Percentiles rank a stretch among this genome's conserved stretches.
Evolutionary conservation across 92 coral and sea anemone species (phyloP).

Genomic region (Hydrozoanthus gracilis): DNA sequence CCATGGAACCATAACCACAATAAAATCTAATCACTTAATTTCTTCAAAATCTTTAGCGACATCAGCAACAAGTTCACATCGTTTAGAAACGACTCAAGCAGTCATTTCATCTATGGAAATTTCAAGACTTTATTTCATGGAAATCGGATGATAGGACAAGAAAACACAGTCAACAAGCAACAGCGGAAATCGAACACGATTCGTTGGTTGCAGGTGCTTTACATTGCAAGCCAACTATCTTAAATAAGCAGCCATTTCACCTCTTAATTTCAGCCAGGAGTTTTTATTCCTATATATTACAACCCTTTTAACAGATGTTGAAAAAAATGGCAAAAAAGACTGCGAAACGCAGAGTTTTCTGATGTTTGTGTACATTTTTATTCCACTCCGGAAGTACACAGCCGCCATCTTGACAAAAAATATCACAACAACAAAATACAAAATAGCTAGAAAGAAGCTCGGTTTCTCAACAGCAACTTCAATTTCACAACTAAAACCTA

Average conservation of each 20-base stretch:
- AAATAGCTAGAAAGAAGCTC: neutral
- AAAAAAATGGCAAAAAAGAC: slow-evolving; percentile 4
- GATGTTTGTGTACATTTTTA: slow-evolving; percentile 39
- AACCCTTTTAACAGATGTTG: neutral
- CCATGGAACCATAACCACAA: neutral
- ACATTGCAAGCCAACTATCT: neutral
- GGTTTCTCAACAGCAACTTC: neutral
- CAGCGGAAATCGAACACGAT: slow-evolving; percentile 35
- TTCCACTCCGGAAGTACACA: slow-evolving; percentile 69
- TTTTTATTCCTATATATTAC: neutral
- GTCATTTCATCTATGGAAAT: neutral
- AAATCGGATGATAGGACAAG: slow-evolving; percentile 18
- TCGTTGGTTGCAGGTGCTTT: slow-evolving; percentile 37
- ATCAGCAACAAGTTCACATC: neutral
- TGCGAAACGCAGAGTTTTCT: neutral
- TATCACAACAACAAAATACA: neutral
- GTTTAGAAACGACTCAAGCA: neutral
- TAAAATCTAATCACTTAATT: neutral
- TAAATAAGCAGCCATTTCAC: neutral
- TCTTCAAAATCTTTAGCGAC: neutral
- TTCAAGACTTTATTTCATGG: neutral
- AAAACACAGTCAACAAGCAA: neutral
- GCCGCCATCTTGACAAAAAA: slow-evolving; percentile 66
- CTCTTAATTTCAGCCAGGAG: neutral
- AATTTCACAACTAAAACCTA: neutral